A percentile compares a stretch with the other conserved stretches of the same genome.
These are phyloP conservation scores for Acanthoscelides obtectus DNA, from an alignment of 2,888 invertebrate species.

Conservation along the genomic window DNA sequence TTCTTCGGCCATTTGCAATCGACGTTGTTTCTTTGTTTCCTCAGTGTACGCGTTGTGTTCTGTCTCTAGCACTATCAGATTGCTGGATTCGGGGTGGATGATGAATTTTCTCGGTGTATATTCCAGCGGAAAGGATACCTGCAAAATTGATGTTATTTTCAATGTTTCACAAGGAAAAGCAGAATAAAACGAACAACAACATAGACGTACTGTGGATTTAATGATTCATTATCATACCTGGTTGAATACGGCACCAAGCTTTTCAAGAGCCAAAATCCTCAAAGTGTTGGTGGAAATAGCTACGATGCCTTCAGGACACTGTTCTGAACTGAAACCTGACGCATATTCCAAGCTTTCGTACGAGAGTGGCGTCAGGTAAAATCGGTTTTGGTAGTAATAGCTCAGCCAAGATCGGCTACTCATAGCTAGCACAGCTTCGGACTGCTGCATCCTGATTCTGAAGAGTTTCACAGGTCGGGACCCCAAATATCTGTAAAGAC, in stretches of 20 bases:
- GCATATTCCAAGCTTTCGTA: slow-evolving; percentile 97
- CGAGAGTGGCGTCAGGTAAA: slow-evolving; percentile 91
- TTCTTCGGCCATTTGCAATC: slow-evolving; percentile 96
- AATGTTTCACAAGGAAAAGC: too few relatives aligned
- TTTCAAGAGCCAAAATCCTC: slow-evolving; percentile 94
- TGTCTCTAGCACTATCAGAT: slow-evolving; percentile 89
- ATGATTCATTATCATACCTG: slow-evolving; percentile 49
- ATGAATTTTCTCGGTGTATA: slow-evolving; percentile 95
- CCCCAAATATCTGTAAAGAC: slow-evolving; percentile 72
- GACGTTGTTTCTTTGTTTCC: slow-evolving; percentile 84
- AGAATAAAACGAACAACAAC: slow-evolving; percentile 6
- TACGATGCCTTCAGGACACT: slow-evolving; percentile 98
- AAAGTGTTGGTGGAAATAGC: slow-evolving; percentile 98
- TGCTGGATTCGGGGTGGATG: slow-evolving; percentile 85
- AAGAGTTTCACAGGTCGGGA: slow-evolving; percentile 73
- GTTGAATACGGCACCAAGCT: slow-evolving; percentile 97
- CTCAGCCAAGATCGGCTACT: slow-evolving; percentile 97
- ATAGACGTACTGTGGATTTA: background rate
- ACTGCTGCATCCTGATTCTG: slow-evolving; percentile 75
- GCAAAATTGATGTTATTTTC: too few relatives aligned
- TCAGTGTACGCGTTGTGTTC: slow-evolving; percentile 99
- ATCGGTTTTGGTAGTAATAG: slow-evolving; percentile 95
- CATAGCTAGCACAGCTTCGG: slow-evolving; percentile 95
- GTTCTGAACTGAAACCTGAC: slow-evolving; percentile 93
- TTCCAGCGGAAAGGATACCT: slow-evolving; percentile 81